These are phyloP conservation scores for Yasuhikotakia modesta DNA, from an alignment of 2,797 vertebrate species.

Conservation along the genomic window DNA sequence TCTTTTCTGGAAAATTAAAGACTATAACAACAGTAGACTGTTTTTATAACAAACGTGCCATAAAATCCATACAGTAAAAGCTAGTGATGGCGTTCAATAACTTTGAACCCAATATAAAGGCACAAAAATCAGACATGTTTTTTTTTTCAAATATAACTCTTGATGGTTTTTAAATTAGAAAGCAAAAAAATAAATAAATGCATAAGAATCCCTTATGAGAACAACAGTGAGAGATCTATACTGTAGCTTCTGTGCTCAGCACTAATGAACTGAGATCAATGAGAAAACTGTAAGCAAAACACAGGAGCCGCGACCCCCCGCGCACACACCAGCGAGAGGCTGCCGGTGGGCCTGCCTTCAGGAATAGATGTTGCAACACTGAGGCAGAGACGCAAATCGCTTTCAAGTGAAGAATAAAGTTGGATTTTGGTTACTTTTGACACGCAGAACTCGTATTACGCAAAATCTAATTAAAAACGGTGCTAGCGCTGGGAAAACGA, in stretches of 20 bases:
- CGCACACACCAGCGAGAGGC: neutral
- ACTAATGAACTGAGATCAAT: slow-evolving; percentile 31
- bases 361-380: slow-evolving; percentile 27
- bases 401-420: neutral
- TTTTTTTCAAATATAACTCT: neutral
- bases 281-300: slow-evolving; percentile 27
- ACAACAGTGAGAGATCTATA: neutral
- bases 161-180: neutral
- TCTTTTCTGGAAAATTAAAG: no score
- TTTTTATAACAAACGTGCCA: no score
- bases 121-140: no score
- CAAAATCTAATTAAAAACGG: neutral
- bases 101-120: neutral
- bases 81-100: neutral
- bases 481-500: neutral
- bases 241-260: neutral
- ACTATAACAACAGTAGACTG: no score
- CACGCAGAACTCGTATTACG: neutral
- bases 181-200: slow-evolving; percentile 3
- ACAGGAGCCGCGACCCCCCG: neutral
- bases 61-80: neutral
- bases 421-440: neutral
- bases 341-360: neutral
- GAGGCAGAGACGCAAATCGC: neutral
- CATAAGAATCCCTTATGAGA: neutral